These are phyloP conservation scores for Epsilonema sp. DNA, from an alignment of 2,888 invertebrate genomes.

Conservation along the genomic window DNA sequence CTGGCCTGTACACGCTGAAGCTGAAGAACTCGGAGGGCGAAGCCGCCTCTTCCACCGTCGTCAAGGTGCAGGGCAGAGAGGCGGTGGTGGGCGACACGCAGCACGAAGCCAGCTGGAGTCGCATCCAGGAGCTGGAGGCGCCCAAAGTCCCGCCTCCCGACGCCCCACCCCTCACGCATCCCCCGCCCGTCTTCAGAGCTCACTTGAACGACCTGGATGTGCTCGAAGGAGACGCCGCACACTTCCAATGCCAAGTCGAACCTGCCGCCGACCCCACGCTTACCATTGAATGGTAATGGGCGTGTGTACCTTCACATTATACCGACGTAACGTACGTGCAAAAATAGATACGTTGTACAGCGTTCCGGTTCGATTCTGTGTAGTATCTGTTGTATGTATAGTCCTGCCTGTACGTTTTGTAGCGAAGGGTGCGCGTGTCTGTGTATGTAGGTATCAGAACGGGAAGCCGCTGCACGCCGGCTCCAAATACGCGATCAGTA, in stretches of 20 bases:
- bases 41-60: conserved; percentile 80
- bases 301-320: too few relatives aligned
- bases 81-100: conserved; percentile 54
- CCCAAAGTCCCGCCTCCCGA: conserved; percentile 13
- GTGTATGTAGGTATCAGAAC: conserved; percentile 17
- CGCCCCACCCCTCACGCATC: conserved; percentile 13
- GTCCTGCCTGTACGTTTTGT: too few relatives aligned
- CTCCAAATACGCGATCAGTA: conserved; percentile 46
- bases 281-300: conserved; percentile 40
- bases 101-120: conserved; percentile 74
- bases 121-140: conserved; percentile 42
- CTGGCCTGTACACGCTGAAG: conserved; percentile 82
- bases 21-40: conserved; percentile 78
- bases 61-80: conserved; percentile 56
- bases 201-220: conserved; percentile 73
- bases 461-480: conserved; percentile 25
- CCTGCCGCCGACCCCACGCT: conserved; percentile 75
- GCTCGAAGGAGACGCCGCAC: conserved; percentile 60
- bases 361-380: too few relatives aligned
- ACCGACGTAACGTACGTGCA: too few relatives aligned
- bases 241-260: conserved; percentile 70
- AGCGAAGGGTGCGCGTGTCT: too few relatives aligned
- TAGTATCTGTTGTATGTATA: too few relatives aligned
- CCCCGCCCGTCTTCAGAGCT: conserved; percentile 44
- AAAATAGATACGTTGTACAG: too few relatives aligned